Base-by-base conservation (phyloP, 2,113 vertebrate genomes). In the Irena cyanogastra region DNA sequence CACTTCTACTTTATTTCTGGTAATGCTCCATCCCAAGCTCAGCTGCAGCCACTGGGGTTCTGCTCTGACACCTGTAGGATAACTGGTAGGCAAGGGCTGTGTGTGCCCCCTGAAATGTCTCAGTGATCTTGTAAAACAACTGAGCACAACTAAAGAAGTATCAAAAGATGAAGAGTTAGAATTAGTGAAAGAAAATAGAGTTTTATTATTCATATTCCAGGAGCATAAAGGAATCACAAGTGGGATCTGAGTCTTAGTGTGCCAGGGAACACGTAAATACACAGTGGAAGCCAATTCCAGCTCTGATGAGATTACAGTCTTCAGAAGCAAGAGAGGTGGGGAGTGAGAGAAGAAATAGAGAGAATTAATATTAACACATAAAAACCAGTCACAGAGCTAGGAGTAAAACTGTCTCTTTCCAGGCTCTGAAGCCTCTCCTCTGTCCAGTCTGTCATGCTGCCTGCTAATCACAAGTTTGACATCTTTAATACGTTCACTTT, bases 311-410 rank as follows among this genome's bases (percentile, higher is more conserved):
- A 65, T 90, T 66, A 44, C 35, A 60, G 68, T 30, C 47, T 70
- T 89, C 63, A 78, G 72, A 94, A 76, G 53, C 65, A 94, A 68
- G 89, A 41, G 75, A 83, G 79, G 61, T 76, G 69, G 85, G 84
- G 93, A 71, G 66, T 88, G 71, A 93, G 89, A 90, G 90, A 82
- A 87, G 81, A 63, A 89, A 85, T 57, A 75, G n/a, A 70, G 57
- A 76, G 37, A 88, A 90, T 61, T 81, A 76, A 88, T 54, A 77
- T 6, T 66, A 33, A 64, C 42, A 70, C 18, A 85, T 53, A 18
- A 91, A 93, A 91, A 72, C 22, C 50, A 87, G 69, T 50, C 3
- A 2, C 56, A 84, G 76, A 82, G 33, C 60, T 71, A 39, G 10
- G 26, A 90, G 31, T 37, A 85, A 74, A 94, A 60, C 14, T 26